phyloP scores from a whole-genome alignment of 1,140 invertebrate genomes.

The Gyrodactylus salaris region DNA sequence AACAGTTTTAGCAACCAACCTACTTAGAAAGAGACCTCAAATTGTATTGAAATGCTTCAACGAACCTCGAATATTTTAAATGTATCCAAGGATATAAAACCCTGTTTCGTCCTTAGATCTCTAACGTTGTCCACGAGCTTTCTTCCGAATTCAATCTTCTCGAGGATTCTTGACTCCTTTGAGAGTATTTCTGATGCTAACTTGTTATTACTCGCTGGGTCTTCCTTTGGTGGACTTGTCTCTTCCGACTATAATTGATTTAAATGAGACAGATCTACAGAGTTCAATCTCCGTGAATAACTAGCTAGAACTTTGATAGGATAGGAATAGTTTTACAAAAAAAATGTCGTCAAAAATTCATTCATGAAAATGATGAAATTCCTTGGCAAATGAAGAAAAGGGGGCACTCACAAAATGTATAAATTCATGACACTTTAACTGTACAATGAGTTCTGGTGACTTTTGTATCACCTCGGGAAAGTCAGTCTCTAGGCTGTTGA shows the following conservation, averaged over 20 bases:
- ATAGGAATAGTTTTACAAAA: no score
- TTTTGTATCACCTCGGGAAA: not conserved
- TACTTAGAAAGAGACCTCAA: not conserved
- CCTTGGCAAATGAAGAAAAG: not conserved
- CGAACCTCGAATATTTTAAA: not conserved
- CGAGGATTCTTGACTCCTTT: not conserved
- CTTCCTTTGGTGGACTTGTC: no score
- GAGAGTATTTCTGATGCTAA: no score
- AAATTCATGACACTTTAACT: not conserved
- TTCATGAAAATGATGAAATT: not conserved
- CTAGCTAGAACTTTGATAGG: no score
- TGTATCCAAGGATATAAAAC: not conserved
- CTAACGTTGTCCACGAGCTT: not conserved
- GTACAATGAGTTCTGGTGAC: not conserved
- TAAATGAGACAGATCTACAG: no score
- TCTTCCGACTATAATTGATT: no score
- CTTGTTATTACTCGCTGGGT: no score
- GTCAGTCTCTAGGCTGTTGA: not conserved
- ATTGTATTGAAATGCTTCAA: not conserved
- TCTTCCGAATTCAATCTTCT: not conserved
- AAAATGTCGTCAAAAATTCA: no score
- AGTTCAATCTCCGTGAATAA: no score
- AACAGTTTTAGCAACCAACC: no score
- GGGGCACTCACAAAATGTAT: not conserved
- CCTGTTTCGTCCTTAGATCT: not conserved